Evolutionary conservation across 2,888 invertebrate species (phyloP).

Genomic region (Cryptus armator): DNA sequence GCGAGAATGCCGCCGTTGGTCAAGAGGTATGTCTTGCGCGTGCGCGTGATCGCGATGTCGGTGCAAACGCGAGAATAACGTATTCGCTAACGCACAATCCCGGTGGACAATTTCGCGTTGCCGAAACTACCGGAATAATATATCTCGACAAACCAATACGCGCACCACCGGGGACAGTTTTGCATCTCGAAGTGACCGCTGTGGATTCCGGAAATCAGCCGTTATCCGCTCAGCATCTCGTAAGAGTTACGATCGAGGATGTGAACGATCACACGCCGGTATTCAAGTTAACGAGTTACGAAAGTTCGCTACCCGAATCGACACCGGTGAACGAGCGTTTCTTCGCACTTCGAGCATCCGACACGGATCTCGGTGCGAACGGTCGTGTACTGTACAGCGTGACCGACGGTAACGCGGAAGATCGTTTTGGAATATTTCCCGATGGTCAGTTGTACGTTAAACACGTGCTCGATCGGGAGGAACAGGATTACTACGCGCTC

Average conservation of each 20-base stretch:
- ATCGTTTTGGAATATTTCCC: slow-evolving; percentile 97
- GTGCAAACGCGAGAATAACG: slow-evolving; percentile 94
- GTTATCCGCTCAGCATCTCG: slow-evolving; percentile 91
- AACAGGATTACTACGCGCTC: slow-evolving; percentile 95
- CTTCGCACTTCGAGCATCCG: slow-evolving; percentile 95
- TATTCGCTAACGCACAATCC: slow-evolving; percentile 94
- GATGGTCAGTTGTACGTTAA: slow-evolving; percentile 97
- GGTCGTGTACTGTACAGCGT: slow-evolving; percentile 93
- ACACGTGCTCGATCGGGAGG: slow-evolving; percentile 94
- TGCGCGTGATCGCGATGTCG: slow-evolving; percentile 95
- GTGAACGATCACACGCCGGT: slow-evolving; percentile 98
- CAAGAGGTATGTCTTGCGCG: slow-evolving; percentile 96
- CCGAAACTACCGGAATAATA: slow-evolving; percentile 94
- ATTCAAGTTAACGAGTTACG: slow-evolving; percentile 96
- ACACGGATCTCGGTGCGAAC: slow-evolving; percentile 94
- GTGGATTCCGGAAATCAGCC: slow-evolving; percentile 93
- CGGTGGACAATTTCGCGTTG: slow-evolving; percentile 93
- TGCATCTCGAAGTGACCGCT: slow-evolving; percentile 93
- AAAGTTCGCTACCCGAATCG: slow-evolving; percentile 96
- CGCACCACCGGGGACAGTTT: slow-evolving; percentile 90
- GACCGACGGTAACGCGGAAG: slow-evolving; percentile 93
- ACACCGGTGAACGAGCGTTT: slow-evolving; percentile 96
- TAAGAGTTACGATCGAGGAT: slow-evolving; percentile 92
- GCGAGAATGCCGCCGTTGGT: slow-evolving; percentile 97
- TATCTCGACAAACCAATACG: slow-evolving; percentile 93